Percentiles rank a stretch among this genome's conserved stretches.
Conservation (phyloP, 2,888 invertebrate genomes). For the Lithosia quadra region DNA sequence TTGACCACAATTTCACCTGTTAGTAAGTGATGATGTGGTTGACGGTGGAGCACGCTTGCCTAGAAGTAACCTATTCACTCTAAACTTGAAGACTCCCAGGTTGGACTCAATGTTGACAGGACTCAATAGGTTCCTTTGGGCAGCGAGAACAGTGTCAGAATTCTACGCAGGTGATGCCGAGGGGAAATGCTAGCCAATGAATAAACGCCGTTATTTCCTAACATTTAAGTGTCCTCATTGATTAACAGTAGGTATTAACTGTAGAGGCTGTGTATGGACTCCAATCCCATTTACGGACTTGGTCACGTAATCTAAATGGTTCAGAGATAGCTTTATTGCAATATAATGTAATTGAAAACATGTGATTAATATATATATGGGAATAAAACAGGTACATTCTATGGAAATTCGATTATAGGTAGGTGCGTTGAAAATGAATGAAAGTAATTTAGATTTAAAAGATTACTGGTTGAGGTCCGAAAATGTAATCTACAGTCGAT, state of each 20-base stretch:
- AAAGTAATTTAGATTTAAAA: background rate
- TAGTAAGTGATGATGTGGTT: too few species aligned
- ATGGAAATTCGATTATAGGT: background rate
- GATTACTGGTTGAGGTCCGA: background rate
- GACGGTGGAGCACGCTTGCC: too few species aligned
- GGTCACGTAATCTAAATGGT: slow-evolving; percentile 43
- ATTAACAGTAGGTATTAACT: background rate
- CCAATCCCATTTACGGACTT: slow-evolving; percentile 43
- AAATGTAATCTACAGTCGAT: too few species aligned
- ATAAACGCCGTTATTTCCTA: background rate
- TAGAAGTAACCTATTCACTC: too few species aligned
- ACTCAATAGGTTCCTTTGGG: too few species aligned
- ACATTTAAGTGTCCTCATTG: background rate
- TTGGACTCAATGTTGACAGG: too few species aligned
- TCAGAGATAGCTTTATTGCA: slow-evolving; percentile 28
- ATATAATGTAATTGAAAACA: slow-evolving; percentile 17
- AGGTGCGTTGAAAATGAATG: background rate
- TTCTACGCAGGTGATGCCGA: too few species aligned
- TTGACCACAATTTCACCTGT: too few species aligned
- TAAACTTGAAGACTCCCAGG: too few species aligned
- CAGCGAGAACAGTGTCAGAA: too few species aligned
- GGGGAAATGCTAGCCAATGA: background rate
- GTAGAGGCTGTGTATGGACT: background rate
- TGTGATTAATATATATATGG: background rate
- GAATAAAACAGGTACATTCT: background rate